These are phyloP conservation scores for Leptosomus discolor DNA, from an alignment of 2,113 vertebrate genomes.

Conservation along the genomic window DNA sequence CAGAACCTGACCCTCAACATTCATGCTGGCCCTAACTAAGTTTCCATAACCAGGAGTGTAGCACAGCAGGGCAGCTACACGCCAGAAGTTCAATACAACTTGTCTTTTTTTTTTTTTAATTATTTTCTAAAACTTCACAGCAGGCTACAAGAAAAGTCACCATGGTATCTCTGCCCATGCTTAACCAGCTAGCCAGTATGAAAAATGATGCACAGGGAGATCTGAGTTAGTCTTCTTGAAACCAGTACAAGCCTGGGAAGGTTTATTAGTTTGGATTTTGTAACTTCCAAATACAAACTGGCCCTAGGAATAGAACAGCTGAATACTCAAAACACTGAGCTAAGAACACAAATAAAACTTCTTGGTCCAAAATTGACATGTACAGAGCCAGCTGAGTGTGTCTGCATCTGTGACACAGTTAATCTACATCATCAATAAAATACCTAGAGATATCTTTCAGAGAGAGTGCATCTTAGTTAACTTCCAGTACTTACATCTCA, in stretches of 20 bases:
- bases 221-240: background rate
- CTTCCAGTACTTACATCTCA: background rate
- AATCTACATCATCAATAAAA: background rate
- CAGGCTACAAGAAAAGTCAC: background rate
- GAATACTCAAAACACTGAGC: background rate
- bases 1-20: background rate
- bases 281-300: background rate
- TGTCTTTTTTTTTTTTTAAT: background rate
- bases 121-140: background rate
- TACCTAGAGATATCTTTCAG: too few relatives aligned
- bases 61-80: background rate
- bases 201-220: background rate
- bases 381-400: background rate
- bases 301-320: background rate
- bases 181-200: background rate
- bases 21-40: background rate
- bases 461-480: too few relatives aligned
- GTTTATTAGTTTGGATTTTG: background rate
- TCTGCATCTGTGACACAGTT: background rate
- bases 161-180: background rate
- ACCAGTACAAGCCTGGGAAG: background rate
- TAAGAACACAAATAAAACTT: background rate
- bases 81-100: background rate
- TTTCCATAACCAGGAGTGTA: background rate
- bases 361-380: background rate